Evolutionary conservation across 2,797 vertebrate genomes (phyloP).

Genomic region (Spondyliosoma cantharus): DNA sequence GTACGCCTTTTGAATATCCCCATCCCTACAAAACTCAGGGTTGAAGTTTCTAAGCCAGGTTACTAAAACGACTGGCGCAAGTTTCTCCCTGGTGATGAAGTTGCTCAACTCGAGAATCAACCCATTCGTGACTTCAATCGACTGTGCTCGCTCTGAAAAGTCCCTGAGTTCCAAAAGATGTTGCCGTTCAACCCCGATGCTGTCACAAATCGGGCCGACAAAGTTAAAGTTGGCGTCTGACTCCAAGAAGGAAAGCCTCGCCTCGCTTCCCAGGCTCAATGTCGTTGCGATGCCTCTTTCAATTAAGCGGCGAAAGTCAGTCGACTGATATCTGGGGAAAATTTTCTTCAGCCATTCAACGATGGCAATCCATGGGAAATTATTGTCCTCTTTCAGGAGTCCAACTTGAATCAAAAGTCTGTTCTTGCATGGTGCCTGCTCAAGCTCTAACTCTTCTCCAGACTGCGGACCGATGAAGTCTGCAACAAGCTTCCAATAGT

Average conservation of each 20-base stretch:
- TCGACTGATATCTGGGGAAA: conserved; percentile 76
- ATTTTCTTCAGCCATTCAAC: conserved; percentile 83
- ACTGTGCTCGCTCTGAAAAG: conserved; percentile 82
- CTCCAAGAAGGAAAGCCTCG: conserved; percentile 77
- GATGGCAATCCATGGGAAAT: conserved; percentile 79
- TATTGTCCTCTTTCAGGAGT: conserved; percentile 83
- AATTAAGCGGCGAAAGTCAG: conserved; percentile 83
- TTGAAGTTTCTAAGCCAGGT: conserved; percentile 85
- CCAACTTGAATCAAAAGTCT: conserved; percentile 84
- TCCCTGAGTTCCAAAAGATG: conserved; percentile 84
- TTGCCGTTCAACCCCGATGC: conserved; percentile 81
- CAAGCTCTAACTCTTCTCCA: conserved; percentile 76
- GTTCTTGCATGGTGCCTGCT: conserved; percentile 76
- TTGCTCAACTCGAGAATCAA: conserved; percentile 83
- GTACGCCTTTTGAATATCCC: conserved; percentile 76
- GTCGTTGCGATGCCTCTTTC: conserved; percentile 81
- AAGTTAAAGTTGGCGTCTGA: conserved; percentile 84
- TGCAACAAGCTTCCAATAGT: conserved; percentile 80
- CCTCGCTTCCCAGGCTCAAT: conserved; percentile 74
- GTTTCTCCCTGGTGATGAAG: conserved; percentile 80
- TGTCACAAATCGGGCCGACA: conserved; percentile 86
- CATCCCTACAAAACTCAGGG: conserved; percentile 78
- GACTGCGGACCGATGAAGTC: conserved; percentile 83
- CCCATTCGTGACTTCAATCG: conserved; percentile 83
- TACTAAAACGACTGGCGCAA: conserved; percentile 80